Evolutionary conservation across 2,797 vertebrate genomes (phyloP).

Genomic region (Diplodus puntazzo): DNA sequence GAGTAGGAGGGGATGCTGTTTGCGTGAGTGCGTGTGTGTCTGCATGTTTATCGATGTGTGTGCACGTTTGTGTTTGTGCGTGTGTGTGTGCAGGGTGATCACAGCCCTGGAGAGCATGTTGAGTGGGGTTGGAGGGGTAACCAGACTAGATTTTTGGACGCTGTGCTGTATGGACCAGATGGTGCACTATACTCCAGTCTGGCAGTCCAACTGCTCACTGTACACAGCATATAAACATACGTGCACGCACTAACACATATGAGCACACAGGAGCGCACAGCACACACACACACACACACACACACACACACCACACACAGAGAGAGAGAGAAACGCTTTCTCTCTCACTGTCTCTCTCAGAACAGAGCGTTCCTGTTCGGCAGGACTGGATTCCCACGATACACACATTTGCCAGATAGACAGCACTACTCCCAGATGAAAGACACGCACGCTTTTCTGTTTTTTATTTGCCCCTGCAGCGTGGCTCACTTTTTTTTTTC

Average conservation of each 20-base stretch:
- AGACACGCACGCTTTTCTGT: slow-evolving; percentile 52
- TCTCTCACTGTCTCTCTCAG: slow-evolving; percentile 75
- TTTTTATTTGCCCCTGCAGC: slow-evolving; percentile 54
- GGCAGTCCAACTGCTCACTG: slow-evolving; percentile 96
- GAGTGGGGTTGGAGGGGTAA: slow-evolving; percentile 85
- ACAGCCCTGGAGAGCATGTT: slow-evolving; percentile 82
- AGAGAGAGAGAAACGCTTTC: slow-evolving; percentile 41
- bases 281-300: slow-evolving; percentile 43
- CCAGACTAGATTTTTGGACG: slow-evolving; percentile 98
- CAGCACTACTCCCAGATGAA: slow-evolving; percentile 75
- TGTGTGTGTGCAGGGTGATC: slow-evolving; percentile 69
- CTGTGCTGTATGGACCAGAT: slow-evolving; percentile 94
- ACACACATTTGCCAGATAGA: slow-evolving; percentile 77
- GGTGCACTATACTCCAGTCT: slow-evolving; percentile 96
- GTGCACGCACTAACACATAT: slow-evolving; percentile 67
- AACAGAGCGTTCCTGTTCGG: slow-evolving; percentile 79
- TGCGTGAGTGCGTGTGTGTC: slow-evolving; percentile 58
- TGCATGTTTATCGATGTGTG: slow-evolving; percentile 53
- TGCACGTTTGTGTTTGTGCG: slow-evolving; percentile 34
- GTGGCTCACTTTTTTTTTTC: slow-evolving; percentile 37
- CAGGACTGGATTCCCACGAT: slow-evolving; percentile 79
- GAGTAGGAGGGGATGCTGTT: slow-evolving; percentile 72
- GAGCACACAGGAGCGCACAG: slow-evolving; percentile 34
- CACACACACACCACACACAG: neutral
- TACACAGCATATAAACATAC: slow-evolving; percentile 75